Percentiles rank a stretch among this genome's conserved stretches.
These are phyloP conservation scores for Merodon equestris DNA, from an alignment of 2,888 invertebrate species.

Conservation along the genomic window DNA sequence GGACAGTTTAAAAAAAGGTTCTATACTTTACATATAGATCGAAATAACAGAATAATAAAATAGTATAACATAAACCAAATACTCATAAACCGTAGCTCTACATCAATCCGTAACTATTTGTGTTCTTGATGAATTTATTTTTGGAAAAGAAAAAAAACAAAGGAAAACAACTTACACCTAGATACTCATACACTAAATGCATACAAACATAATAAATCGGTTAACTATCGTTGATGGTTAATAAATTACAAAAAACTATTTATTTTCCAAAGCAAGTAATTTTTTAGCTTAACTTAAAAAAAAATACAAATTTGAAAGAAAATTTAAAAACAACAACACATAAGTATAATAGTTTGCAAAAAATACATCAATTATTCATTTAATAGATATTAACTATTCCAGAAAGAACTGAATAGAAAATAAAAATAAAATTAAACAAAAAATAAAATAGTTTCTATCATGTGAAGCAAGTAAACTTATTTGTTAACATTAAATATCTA, in stretches of 20 bases:
- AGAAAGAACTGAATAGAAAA: constrained; percentile 63
- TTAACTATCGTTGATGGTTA: constrained; percentile 28
- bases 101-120: constrained; percentile 57
- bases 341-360: too few species aligned
- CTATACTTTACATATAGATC: constrained; percentile 60
- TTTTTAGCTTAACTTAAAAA: neutral
- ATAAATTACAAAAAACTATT: constrained; percentile 9
- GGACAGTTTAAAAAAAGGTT: constrained; percentile 16
- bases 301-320: too few species aligned
- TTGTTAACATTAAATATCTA: constrained; percentile 44
- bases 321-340: too few species aligned
- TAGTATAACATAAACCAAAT: constrained; percentile 10
- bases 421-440: constrained; percentile 20
- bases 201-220: neutral
- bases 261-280: neutral
- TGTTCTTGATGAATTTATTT: constrained; percentile 67
- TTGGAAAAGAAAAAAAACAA: constrained; percentile 13
- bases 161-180: too few species aligned
- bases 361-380: neutral
- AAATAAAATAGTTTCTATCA: constrained; percentile 28
- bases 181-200: too few species aligned
- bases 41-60: constrained; percentile 23
- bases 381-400: constrained; percentile 26
- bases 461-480: constrained; percentile 40
- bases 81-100: constrained; percentile 23